A percentile compares a stretch with the other conserved stretches of the same genome.
Evolutionary conservation across 2,113 vertebrate genomes (phyloP).

Genomic region (Ammospiza nelsoni): DNA sequence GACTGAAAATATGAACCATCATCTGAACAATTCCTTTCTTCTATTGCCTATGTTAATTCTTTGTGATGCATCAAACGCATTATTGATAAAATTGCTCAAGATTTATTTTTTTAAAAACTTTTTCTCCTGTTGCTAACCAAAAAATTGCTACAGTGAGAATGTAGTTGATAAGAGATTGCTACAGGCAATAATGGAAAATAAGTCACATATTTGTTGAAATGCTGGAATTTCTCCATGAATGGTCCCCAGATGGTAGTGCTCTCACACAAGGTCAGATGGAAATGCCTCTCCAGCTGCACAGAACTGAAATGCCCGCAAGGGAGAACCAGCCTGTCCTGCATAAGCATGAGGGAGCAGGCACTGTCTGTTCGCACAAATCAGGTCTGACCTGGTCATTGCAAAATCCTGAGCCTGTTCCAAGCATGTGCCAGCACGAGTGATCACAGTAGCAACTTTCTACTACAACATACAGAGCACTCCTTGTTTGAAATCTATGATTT

Average conservation of each 20-base stretch:
- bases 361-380: neutral
- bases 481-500: neutral
- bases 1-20: neutral
- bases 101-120: neutral
- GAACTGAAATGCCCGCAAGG: fast-evolving
- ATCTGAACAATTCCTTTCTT: neutral
- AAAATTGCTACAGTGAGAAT: neutral
- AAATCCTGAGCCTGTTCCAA: neutral
- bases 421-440: fast-evolving
- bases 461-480: neutral
- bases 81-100: neutral
- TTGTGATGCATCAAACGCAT: neutral
- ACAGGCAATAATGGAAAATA: neutral
- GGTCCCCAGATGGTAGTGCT: neutral
- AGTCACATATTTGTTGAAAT: neutral
- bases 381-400: neutral
- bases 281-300: neutral
- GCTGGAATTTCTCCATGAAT: neutral
- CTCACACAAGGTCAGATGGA: neutral
- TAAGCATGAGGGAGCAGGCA: neutral
- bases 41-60: neutral
- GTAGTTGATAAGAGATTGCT: neutral
- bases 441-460: fast-evolving
- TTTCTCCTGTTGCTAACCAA: neutral
- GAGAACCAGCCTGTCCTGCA: neutral